Conservation (phyloP, 1,140 invertebrate genomes). For the Tyrophagus putrescentiae region DNA sequence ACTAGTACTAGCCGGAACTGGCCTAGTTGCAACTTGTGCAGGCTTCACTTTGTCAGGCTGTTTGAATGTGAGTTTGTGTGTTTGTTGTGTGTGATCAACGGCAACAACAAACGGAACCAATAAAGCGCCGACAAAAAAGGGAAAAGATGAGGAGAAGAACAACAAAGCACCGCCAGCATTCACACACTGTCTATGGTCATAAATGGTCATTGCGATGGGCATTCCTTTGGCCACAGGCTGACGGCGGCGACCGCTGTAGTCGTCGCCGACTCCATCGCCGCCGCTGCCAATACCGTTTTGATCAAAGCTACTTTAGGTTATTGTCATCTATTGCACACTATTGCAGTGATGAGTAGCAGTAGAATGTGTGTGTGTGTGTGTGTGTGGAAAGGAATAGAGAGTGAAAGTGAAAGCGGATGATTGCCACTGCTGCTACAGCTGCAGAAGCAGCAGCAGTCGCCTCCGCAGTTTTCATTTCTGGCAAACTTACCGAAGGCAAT, state of each 20-base stretch:
- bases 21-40: not conserved
- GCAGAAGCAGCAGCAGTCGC: not conserved
- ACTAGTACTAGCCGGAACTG: not conserved
- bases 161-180: not conserved
- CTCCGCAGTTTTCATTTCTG: too few relatives aligned
- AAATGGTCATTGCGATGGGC: not conserved
- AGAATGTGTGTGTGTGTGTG: not conserved
- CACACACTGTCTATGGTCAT: too few relatives aligned
- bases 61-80: not conserved
- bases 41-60: not conserved
- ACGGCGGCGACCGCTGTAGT: too few relatives aligned
- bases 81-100: not conserved
- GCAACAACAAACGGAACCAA: not conserved
- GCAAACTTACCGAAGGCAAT: conserved; percentile 30
- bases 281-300: too few relatives aligned
- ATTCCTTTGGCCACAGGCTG: not conserved
- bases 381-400: too few relatives aligned
- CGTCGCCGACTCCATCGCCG: too few relatives aligned
- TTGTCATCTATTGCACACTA: too few relatives aligned
- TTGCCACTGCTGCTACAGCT: too few relatives aligned
- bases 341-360: not conserved
- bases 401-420: too few relatives aligned
- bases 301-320: too few relatives aligned
- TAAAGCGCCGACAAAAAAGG: not conserved
- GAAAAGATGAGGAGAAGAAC: not conserved